A percentile compares a stretch with the other conserved stretches of the same genome.
These are phyloP conservation scores for Metopolophium dirhodum DNA, from an alignment of 1,140 invertebrate species.

Conservation along the genomic window DNA sequence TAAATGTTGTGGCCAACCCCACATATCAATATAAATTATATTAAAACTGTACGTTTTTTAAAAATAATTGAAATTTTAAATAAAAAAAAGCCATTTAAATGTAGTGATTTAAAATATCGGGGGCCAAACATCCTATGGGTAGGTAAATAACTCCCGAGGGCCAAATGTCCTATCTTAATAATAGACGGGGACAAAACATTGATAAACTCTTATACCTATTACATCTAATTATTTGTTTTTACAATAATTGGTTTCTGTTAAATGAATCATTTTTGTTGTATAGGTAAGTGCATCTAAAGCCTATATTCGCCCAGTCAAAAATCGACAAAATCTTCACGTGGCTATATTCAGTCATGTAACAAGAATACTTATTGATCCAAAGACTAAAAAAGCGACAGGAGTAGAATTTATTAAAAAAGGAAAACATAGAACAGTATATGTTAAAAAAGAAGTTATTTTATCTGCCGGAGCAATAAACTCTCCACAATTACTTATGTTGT, in stretches of 20 bases:
- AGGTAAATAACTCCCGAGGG: no score
- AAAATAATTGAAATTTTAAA: no score
- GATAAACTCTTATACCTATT: no score
- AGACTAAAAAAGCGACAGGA: conserved; percentile 69
- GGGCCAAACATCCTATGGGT: no score
- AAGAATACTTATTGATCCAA: conserved; percentile 72
- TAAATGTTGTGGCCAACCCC: no score
- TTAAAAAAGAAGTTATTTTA: conserved; percentile 72
- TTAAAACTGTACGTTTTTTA: no score
- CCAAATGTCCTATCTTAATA: no score
- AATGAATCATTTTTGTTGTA: background rate
- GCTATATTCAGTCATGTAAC: conserved; percentile 72
- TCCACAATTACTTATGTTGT: conserved; percentile 75
- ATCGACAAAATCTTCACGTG: conserved; percentile 74
- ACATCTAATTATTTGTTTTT: no score
- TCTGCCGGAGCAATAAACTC: conserved; percentile 74
- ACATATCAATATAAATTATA: no score
- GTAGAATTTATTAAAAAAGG: conserved; percentile 71
- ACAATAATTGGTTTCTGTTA: background rate
- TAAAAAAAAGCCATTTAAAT: no score
- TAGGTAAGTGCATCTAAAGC: conserved; percentile 70
- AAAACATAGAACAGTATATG: conserved; percentile 64
- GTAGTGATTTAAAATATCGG: no score
- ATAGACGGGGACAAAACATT: no score
- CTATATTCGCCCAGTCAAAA: conserved; percentile 66